These are phyloP conservation scores for Neotoxoptera formosana DNA, from an alignment of 1,140 invertebrate species.

Conservation along the genomic window DNA sequence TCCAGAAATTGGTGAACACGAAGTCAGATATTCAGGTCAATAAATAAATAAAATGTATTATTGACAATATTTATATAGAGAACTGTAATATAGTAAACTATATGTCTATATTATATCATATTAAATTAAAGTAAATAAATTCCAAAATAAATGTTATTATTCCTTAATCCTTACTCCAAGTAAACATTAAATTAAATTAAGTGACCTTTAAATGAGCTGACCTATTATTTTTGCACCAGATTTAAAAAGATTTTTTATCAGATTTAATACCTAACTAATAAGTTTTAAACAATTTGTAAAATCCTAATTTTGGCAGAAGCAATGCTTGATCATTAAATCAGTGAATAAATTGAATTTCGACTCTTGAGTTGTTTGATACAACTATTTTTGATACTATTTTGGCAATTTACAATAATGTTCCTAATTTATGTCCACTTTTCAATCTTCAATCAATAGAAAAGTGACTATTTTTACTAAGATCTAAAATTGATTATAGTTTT, in stretches of 20 bases:
- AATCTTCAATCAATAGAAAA: not conserved
- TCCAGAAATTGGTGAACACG: slow-evolving; percentile 37
- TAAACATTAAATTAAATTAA: too few relatives aligned
- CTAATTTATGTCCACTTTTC: not conserved
- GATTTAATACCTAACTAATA: too few relatives aligned
- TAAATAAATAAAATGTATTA: not conserved
- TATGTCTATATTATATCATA: too few relatives aligned
- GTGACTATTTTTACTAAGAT: not conserved
- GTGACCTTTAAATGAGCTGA: too few relatives aligned
- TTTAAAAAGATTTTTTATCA: too few relatives aligned
- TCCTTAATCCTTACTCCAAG: too few relatives aligned
- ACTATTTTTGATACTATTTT: too few relatives aligned
- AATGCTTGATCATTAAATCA: too few relatives aligned
- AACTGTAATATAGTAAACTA: not conserved
- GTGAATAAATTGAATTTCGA: not conserved
- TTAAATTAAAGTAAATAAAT: too few relatives aligned
- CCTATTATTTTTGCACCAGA: too few relatives aligned
- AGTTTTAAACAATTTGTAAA: too few relatives aligned
- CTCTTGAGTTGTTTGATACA: not conserved
- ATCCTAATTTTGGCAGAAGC: not conserved
- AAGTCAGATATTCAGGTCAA: slow-evolving; percentile 33
- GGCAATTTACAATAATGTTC: not conserved
- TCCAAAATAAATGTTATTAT: too few relatives aligned
- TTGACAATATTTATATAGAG: not conserved
- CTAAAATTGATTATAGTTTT: not conserved